Evolutionary conservation across 2,888 invertebrate species (phyloP).

Genomic region (Ophion ellenae): DNA sequence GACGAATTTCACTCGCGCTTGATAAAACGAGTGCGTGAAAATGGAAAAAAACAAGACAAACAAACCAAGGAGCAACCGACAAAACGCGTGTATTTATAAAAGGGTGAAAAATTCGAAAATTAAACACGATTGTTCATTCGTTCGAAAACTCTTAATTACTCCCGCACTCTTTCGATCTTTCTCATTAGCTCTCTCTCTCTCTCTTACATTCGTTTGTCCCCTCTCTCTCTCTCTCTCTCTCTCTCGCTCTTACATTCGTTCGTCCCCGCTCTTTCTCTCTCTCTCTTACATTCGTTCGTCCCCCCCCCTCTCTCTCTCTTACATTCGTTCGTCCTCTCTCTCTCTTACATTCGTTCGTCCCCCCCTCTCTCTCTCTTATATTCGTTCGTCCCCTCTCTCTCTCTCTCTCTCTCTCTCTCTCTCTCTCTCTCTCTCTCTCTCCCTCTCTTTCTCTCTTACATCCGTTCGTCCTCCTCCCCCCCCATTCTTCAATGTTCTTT

Average conservation of each 20-base stretch:
- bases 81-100: slow-evolving; percentile 39
- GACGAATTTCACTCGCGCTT: slow-evolving; percentile 7
- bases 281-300: background rate
- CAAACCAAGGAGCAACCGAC: slow-evolving; percentile 44
- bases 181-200: slow-evolving; percentile 21
- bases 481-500: too few relatives aligned
- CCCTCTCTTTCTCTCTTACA: too few relatives aligned
- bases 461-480: background rate
- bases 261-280: slow-evolving; percentile 33
- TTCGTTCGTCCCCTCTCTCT: slow-evolving; percentile 43
- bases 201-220: slow-evolving; percentile 36
- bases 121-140: slow-evolving; percentile 51
- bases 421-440: slow-evolving; percentile 37
- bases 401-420: slow-evolving; percentile 40
- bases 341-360: background rate
- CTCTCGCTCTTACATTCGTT: background rate
- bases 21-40: background rate
- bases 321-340: background rate
- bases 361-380: slow-evolving; percentile 28
- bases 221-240: slow-evolving; percentile 46
- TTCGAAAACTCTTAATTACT: slow-evolving; percentile 41
- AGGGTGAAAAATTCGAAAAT: slow-evolving; percentile 50
- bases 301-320: slow-evolving; percentile 13
- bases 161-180: slow-evolving; percentile 34
- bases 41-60: slow-evolving; percentile 5